Conservation (phyloP, 2,888 invertebrate species). For the Aplocera efformata region DNA sequence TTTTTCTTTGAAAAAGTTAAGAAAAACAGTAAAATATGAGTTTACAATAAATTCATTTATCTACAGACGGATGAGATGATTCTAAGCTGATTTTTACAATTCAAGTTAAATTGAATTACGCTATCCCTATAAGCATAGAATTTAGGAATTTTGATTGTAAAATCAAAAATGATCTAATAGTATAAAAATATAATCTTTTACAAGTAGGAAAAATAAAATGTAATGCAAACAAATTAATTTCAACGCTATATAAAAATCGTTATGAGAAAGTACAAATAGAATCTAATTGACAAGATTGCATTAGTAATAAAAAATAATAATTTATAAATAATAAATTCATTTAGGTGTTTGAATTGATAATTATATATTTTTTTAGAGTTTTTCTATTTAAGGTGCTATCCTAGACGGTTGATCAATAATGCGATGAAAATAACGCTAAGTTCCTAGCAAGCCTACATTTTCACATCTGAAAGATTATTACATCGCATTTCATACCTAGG, state of each 20-base stretch:
- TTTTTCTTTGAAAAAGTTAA: conserved; percentile 7
- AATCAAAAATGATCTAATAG: not conserved
- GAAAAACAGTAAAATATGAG: conserved; percentile 4
- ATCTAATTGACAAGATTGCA: conserved; percentile 5
- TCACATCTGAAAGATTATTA: not conserved
- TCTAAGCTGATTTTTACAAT: conserved; percentile 29
- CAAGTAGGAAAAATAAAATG: not conserved
- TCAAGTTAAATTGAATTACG: not conserved
- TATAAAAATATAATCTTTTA: conserved; percentile 16
- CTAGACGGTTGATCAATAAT: not conserved
- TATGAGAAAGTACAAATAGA: no score
- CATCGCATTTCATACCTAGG: not conserved
- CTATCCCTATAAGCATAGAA: conserved; percentile 3
- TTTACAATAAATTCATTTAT: conserved; percentile 21
- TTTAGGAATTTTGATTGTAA: not conserved
- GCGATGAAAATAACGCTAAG: not conserved
- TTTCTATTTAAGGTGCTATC: conserved; percentile 3
- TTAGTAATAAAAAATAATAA: no score
- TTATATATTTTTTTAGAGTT: no score
- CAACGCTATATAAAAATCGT: not conserved
- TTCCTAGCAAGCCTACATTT: not conserved
- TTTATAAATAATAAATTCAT: no score
- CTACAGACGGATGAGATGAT: conserved; percentile 59
- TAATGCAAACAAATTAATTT: not conserved
- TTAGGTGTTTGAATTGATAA: no score